Evolutionary conservation across 2,797 vertebrate genomes (phyloP).

Genomic region (Neosilurus hyrtlii): DNA sequence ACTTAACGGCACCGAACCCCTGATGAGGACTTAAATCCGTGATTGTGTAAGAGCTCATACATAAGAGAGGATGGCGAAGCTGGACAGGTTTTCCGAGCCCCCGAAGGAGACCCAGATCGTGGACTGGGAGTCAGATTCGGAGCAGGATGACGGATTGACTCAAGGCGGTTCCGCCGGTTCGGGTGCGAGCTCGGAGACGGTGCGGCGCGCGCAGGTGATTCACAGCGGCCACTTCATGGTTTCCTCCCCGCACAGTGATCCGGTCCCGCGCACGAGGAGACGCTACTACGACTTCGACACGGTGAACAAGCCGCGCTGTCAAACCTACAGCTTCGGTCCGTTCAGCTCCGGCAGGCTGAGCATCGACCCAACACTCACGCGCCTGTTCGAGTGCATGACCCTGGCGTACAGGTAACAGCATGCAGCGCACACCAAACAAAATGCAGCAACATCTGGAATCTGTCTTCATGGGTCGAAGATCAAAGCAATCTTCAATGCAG

Average conservation of each 20-base stretch:
- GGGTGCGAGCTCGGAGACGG: not conserved
- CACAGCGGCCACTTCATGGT: constrained; percentile 99
- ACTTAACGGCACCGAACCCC: constrained; percentile 13
- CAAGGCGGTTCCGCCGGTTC: constrained; percentile 48
- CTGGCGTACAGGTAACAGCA: constrained; percentile 90
- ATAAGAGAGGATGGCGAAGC: constrained; percentile 44
- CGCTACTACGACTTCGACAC: constrained; percentile 73
- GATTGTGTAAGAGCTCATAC: not conserved
- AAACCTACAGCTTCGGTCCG: constrained; percentile 79
- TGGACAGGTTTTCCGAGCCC: constrained; percentile 46
- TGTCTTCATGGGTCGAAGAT: not conserved
- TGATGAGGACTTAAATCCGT: not conserved
- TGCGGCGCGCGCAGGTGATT: constrained; percentile 82
- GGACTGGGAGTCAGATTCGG: constrained; percentile 80
- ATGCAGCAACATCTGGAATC: not conserved
- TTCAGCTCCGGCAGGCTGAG: constrained; percentile 74
- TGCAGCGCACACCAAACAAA: not conserved
- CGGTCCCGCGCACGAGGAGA: constrained; percentile 69
- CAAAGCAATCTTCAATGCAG: not conserved
- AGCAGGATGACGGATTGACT: constrained; percentile 60
- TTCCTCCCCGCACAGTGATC: constrained; percentile 91
- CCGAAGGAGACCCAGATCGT: constrained; percentile 56
- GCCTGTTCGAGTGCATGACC: constrained; percentile 97
- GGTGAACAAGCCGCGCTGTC: constrained; percentile 72
- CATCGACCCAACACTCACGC: constrained; percentile 92